Evolutionary conservation across 2,888 invertebrate genomes (phyloP).

Genomic region (Oligia latruncula): DNA sequence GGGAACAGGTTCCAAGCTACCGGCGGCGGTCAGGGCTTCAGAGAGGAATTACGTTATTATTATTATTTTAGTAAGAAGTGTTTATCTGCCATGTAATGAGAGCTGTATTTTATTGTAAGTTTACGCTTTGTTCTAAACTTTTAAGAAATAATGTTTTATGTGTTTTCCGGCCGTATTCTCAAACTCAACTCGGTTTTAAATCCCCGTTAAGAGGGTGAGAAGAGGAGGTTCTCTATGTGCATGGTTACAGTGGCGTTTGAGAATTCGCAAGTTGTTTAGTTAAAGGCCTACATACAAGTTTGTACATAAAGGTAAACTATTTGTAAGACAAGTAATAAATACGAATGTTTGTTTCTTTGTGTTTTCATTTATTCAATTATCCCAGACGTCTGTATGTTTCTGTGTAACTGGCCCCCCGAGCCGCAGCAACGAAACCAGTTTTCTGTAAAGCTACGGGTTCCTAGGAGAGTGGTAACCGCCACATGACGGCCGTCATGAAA

Average conservation of each 20-base stretch:
- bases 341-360: constrained; percentile 50
- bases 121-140: constrained; percentile 7
- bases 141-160: background rate
- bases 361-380: constrained; percentile 27
- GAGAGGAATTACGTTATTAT: background rate
- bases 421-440: no score
- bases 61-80: background rate
- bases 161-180: constrained; percentile 26
- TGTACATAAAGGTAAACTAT: constrained; percentile 51
- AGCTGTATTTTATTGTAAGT: background rate
- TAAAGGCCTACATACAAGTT: constrained; percentile 15
- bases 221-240: background rate
- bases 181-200: constrained; percentile 4
- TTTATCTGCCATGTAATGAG: constrained; percentile 1
- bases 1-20: background rate
- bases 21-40: background rate
- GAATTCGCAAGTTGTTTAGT: constrained; percentile 24
- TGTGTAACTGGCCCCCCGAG: no score
- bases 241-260: constrained; percentile 14
- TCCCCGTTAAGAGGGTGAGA: background rate
- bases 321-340: constrained; percentile 52
- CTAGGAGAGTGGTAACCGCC: no score
- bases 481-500: no score
- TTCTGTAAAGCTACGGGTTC: no score
- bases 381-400: background rate